Conservation (phyloP, 2,888 invertebrate genomes). For the Drepana falcataria region DNA sequence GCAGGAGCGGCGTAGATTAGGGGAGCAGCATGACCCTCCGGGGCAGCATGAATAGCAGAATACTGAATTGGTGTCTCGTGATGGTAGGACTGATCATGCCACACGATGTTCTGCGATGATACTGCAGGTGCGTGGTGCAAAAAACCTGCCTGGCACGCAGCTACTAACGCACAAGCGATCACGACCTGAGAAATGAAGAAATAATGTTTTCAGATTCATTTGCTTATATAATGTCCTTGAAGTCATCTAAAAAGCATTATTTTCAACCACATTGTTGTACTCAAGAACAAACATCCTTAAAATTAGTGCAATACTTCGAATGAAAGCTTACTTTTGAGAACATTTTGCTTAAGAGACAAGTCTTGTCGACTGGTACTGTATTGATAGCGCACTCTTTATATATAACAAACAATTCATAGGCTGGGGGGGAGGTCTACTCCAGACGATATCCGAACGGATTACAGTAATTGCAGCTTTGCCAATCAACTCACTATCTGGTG, state of each 20-base stretch:
- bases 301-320: conserved; percentile 25
- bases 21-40: conserved; percentile 25
- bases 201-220: not conserved
- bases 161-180: conserved; percentile 52
- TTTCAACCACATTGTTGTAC: too few relatives aligned
- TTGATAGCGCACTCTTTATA: conserved; percentile 70
- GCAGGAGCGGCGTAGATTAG: conserved; percentile 20
- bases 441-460: conserved; percentile 72
- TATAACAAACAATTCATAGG: conserved; percentile 74
- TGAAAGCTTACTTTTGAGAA: conserved; percentile 69
- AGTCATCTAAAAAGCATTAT: too few relatives aligned
- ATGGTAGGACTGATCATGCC: conserved; percentile 54
- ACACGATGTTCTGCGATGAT: conserved; percentile 70
- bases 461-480: conserved; percentile 69
- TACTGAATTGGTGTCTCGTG: conserved; percentile 59
- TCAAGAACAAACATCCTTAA: too few relatives aligned
- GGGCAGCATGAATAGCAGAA: conserved; percentile 32
- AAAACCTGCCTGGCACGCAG: conserved; percentile 59
- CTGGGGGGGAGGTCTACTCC: conserved; percentile 65
- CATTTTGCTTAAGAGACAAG: conserved; percentile 71
- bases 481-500: conserved; percentile 68
- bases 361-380: conserved; percentile 64
- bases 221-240: too few relatives aligned
- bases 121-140: conserved; percentile 68
- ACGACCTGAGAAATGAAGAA: conserved; percentile 40